Percentiles rank a stretch among this genome's conserved stretches.
phyloP scores from a whole-genome alignment of 2,888 invertebrate genomes.

The Tigriopus californicus region DNA sequence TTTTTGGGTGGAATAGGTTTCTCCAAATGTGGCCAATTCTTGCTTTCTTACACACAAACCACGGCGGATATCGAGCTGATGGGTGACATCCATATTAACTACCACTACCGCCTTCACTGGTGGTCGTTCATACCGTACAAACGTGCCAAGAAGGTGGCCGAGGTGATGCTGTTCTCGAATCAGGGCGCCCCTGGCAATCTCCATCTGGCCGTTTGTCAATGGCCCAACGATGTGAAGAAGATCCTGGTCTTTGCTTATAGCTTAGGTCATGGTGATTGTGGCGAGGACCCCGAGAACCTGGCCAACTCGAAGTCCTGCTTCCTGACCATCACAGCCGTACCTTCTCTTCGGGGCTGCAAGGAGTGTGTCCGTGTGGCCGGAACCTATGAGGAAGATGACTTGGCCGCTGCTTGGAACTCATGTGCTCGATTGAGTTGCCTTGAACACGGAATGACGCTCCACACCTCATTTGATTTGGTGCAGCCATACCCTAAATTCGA shows the following conservation, averaged over 20 bases:
- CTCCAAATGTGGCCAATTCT: slow-evolving; percentile 79
- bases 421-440: slow-evolving; percentile 53
- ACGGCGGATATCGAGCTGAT: slow-evolving; percentile 32
- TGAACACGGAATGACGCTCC: slow-evolving; percentile 73
- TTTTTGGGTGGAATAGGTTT: slow-evolving; percentile 88
- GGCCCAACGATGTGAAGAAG: slow-evolving; percentile 45
- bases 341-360: slow-evolving; percentile 41
- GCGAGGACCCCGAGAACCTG: background rate
- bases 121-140: slow-evolving; percentile 41
- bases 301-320: slow-evolving; percentile 30
- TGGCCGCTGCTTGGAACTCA: slow-evolving; percentile 35
- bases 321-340: slow-evolving; percentile 46
- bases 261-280: slow-evolving; percentile 28
- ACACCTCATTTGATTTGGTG: slow-evolving; percentile 77
- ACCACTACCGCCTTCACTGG: slow-evolving; percentile 42
- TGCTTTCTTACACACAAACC: slow-evolving; percentile 63
- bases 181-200: slow-evolving; percentile 32
- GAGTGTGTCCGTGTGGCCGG: slow-evolving; percentile 35
- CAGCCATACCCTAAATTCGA: slow-evolving; percentile 58
- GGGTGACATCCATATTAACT: slow-evolving; percentile 14
- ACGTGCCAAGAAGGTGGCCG: slow-evolving; percentile 37
- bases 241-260: slow-evolving; percentile 47
- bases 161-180: slow-evolving; percentile 39
- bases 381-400: slow-evolving; percentile 36
- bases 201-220: slow-evolving; percentile 47